Conservation (phyloP, 2,797 vertebrate genomes). For the Myotis findleyi region DNA sequence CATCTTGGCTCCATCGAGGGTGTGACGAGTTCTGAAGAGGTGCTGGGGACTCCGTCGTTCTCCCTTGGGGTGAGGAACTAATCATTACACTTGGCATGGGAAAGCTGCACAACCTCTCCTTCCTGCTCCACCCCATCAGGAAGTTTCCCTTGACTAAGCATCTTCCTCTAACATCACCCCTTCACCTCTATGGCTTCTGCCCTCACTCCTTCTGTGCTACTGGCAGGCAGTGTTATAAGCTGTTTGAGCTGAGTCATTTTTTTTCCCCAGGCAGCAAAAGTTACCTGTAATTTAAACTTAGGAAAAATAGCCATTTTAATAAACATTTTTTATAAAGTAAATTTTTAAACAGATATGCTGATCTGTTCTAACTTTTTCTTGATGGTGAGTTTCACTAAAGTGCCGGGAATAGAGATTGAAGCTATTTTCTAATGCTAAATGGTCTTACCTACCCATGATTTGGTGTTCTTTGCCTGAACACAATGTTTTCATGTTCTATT, state of each 20-base stretch:
- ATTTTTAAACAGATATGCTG: neutral
- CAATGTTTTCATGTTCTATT: neutral
- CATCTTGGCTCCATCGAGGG: conserved; percentile 94
- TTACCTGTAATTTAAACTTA: neutral
- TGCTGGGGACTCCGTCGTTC: conserved; percentile 94
- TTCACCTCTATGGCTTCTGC: accelerated
- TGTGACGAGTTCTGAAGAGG: conserved; percentile 92
- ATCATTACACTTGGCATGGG: accelerated
- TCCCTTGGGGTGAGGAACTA: conserved; percentile 86
- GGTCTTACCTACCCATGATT: accelerated
- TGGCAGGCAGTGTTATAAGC: neutral
- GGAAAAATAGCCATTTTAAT: neutral
- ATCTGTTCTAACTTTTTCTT: neutral
- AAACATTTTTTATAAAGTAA: neutral
- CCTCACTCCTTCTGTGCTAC: neutral
- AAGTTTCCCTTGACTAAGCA: accelerated
- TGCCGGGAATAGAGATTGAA: accelerated
- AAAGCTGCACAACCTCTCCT: accelerated
- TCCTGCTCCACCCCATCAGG: neutral
- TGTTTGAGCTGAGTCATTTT: neutral
- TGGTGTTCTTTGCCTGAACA: neutral
- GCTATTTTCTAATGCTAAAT: neutral
- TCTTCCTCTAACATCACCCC: accelerated
- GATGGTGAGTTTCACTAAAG: neutral
- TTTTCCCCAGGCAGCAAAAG: neutral